Percentiles rank a stretch among this genome's conserved stretches.
Conservation (phyloP, 2,888 invertebrate species). For the Polydesmus complanatus region DNA sequence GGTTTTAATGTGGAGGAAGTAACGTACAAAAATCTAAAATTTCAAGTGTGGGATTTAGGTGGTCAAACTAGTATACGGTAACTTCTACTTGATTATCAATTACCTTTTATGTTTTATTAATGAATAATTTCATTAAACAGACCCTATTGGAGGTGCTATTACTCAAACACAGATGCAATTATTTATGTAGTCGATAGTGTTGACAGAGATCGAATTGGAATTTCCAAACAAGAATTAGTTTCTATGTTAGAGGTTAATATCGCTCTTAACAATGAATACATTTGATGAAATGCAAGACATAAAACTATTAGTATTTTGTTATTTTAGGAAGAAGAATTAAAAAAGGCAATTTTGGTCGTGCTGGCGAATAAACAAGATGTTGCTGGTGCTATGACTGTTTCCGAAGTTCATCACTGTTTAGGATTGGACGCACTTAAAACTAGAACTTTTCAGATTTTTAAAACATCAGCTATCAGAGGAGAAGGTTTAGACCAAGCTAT, state of each 20-base stretch:
- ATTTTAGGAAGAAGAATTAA: constrained; percentile 83
- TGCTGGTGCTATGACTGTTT: constrained; percentile 89
- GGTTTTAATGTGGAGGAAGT: constrained; percentile 99
- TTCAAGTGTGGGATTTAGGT: constrained; percentile 97
- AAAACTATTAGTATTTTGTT: constrained; percentile 14
- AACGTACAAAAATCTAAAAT: constrained; percentile 96
- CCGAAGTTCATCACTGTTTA: constrained; percentile 88
- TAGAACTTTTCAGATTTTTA: constrained; percentile 98
- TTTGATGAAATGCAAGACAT: constrained; percentile 1
- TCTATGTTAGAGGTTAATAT: constrained; percentile 93
- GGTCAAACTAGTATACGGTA: constrained; percentile 97
- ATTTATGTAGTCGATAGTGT: constrained; percentile 99
- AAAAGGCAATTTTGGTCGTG: constrained; percentile 88
- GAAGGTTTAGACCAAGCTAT: constrained; percentile 97
- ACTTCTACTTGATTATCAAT: neutral
- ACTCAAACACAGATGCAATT: constrained; percentile 98
- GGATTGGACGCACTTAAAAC: constrained; percentile 89
- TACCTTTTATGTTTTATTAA: neutral
- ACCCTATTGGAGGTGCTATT: constrained; percentile 99
- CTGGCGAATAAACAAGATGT: constrained; percentile 99
- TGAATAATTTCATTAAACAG: constrained; percentile 40
- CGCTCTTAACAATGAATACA: too few relatives aligned
- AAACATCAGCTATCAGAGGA: constrained; percentile 95
- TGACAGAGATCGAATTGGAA: constrained; percentile 95
- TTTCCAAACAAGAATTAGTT: constrained; percentile 93